Percentiles rank a stretch among this genome's conserved stretches.
phyloP scores from a whole-genome alignment of 1,140 invertebrate genomes.

The Ips nitidus region DNA sequence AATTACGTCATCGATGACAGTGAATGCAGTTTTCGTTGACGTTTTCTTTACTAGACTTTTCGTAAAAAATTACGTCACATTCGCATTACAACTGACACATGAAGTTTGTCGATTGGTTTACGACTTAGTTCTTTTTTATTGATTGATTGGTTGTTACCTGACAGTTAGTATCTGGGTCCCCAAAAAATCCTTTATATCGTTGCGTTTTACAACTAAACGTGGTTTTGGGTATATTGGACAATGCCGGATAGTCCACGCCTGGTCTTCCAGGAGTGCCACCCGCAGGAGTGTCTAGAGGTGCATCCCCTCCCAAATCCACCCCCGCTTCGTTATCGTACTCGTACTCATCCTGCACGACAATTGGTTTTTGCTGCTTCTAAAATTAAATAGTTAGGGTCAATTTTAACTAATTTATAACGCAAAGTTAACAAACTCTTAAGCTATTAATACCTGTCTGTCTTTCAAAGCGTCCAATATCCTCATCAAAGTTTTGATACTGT shows the following conservation, averaged over 20 bases:
- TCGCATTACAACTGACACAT: too few relatives aligned
- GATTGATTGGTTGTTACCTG: slow-evolving; percentile 59
- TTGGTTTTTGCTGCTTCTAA: slow-evolving; percentile 50
- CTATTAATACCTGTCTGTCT: slow-evolving; percentile 41
- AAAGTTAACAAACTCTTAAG: neutral
- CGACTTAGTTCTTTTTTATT: too few relatives aligned
- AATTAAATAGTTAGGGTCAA: neutral
- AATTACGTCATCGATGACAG: too few relatives aligned
- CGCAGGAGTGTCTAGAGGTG: slow-evolving; percentile 47
- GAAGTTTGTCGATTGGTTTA: too few relatives aligned
- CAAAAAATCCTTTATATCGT: slow-evolving; percentile 88
- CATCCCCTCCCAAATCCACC: slow-evolving; percentile 35
- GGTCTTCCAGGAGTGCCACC: slow-evolving; percentile 75
- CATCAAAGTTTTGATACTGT: slow-evolving; percentile 73
- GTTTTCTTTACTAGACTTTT: too few relatives aligned
- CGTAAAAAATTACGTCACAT: too few relatives aligned
- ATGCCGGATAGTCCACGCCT: slow-evolving; percentile 80
- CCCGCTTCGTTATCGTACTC: slow-evolving; percentile 44
- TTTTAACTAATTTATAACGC: neutral
- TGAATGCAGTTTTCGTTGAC: too few relatives aligned
- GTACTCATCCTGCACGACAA: slow-evolving; percentile 41
- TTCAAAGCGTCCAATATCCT: slow-evolving; percentile 70
- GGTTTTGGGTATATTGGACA: slow-evolving; percentile 74
- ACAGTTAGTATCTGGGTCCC: slow-evolving; percentile 81
- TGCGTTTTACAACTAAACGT: slow-evolving; percentile 81